These are phyloP conservation scores for Synanthedon formicaeformis DNA, from an alignment of 2,888 invertebrate species.

Conservation along the genomic window DNA sequence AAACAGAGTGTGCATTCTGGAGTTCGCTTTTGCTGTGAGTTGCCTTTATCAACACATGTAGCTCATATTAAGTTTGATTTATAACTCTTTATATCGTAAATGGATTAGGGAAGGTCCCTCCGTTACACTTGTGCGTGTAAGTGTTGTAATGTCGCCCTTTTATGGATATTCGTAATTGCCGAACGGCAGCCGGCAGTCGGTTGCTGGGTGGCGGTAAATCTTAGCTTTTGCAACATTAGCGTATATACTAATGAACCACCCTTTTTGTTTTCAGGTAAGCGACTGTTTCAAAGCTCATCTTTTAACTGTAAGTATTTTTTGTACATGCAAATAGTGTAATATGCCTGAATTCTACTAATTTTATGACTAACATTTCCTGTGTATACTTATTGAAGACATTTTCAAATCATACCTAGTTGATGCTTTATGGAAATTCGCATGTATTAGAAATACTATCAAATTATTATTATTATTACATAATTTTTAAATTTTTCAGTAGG, in stretches of 20 bases:
- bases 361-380: no score
- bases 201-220: constrained; percentile 11
- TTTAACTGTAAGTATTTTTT: no score
- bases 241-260: constrained; percentile 5
- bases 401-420: no score
- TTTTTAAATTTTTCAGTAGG: no score
- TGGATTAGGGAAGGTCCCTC: constrained; percentile 60
- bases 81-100: constrained; percentile 69
- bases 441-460: no score
- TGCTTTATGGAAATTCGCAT: no score
- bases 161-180: constrained; percentile 50
- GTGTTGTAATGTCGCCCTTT: constrained; percentile 36
- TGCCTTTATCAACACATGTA: constrained; percentile 63
- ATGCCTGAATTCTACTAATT: no score
- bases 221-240: constrained; percentile 6
- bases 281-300: background rate
- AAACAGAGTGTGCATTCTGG: no score
- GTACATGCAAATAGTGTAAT: no score
- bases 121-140: constrained; percentile 26
- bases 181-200: constrained; percentile 8
- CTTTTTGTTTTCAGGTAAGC: constrained; percentile 49
- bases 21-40: background rate
- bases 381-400: no score
- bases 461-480: no score
- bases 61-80: constrained; percentile 69